Conservation (phyloP, 2,797 vertebrate species). For the Dryobates pubescens region DNA sequence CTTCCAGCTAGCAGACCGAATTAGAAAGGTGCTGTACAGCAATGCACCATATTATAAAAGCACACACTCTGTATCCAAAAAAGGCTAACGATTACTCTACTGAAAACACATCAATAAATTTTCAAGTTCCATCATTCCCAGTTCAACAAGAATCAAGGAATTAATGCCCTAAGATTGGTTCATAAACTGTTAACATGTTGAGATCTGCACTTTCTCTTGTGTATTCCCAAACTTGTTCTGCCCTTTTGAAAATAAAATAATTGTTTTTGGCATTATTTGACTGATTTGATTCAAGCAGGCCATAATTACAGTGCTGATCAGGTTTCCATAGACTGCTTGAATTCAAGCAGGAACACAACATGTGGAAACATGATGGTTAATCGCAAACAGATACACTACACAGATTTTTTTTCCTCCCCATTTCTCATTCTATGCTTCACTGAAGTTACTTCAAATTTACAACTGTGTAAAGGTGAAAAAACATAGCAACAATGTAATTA, state of each 20-base stretch:
- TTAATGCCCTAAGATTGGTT: conserved; percentile 30
- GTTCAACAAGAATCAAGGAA: conserved; percentile 12
- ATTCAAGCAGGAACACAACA: conserved; percentile 74
- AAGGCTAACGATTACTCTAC: background rate
- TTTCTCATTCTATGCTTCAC: conserved; percentile 56
- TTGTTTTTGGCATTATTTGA: conserved; percentile 86
- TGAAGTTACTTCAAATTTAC: conserved; percentile 64
- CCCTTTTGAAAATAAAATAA: conserved; percentile 78
- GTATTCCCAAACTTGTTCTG: conserved; percentile 72
- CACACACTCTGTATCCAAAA: background rate
- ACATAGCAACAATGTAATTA: conserved; percentile 21
- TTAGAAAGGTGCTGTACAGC: background rate
- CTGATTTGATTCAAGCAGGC: conserved; percentile 80
- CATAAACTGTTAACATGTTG: conserved; percentile 69
- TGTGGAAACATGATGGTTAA: conserved; percentile 82
- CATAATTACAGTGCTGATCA: conserved; percentile 81
- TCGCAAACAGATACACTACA: conserved; percentile 80
- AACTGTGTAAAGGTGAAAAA: conserved; percentile 45
- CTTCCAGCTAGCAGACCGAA: background rate
- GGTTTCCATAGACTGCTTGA: conserved; percentile 76
- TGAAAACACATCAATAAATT: background rate
- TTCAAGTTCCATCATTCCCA: background rate
- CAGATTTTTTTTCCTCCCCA: conserved; percentile 29
- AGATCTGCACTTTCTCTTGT: conserved; percentile 76
- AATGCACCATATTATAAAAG: background rate